Conservation (phyloP, 2,888 invertebrate genomes). For the Leptinotarsa haldemani region DNA sequence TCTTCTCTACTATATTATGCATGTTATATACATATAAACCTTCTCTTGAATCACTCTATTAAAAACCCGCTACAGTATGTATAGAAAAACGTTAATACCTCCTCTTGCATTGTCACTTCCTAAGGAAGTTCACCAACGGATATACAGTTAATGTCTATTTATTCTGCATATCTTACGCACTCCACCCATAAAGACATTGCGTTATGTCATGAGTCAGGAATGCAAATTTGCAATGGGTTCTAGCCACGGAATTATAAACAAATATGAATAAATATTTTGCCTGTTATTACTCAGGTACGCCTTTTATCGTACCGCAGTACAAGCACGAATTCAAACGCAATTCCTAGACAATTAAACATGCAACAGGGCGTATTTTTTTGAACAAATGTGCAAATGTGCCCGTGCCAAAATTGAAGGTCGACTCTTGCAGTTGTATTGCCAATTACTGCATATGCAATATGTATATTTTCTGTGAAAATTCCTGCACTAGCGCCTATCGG, state of each 20-base stretch:
- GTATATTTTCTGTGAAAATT: no score
- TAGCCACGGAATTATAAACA: constrained; percentile 4
- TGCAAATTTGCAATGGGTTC: constrained; percentile 13
- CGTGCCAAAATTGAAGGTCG: no score
- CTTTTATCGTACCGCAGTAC: neutral
- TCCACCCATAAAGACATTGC: constrained; percentile 2
- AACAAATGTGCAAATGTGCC: no score
- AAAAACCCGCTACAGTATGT: neutral
- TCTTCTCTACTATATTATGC: no score
- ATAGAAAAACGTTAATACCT: neutral
- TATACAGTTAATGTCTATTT: constrained; percentile 17
- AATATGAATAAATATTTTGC: constrained; percentile 10
- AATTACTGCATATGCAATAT: no score
- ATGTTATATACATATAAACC: no score
- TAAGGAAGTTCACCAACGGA: constrained; percentile 11
- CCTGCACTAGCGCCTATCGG: no score
- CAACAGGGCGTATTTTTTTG: no score
- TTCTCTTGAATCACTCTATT: no score
- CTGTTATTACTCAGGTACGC: constrained; percentile 6
- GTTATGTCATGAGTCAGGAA: constrained; percentile 13
- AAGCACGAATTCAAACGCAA: constrained; percentile 9
- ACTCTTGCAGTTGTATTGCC: no score
- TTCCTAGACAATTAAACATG: neutral
- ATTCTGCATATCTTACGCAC: constrained; percentile 18
- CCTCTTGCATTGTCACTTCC: constrained; percentile 9